Base-by-base conservation (phyloP, 2,113 vertebrate species). In the Cromileptes altivelis region DNA sequence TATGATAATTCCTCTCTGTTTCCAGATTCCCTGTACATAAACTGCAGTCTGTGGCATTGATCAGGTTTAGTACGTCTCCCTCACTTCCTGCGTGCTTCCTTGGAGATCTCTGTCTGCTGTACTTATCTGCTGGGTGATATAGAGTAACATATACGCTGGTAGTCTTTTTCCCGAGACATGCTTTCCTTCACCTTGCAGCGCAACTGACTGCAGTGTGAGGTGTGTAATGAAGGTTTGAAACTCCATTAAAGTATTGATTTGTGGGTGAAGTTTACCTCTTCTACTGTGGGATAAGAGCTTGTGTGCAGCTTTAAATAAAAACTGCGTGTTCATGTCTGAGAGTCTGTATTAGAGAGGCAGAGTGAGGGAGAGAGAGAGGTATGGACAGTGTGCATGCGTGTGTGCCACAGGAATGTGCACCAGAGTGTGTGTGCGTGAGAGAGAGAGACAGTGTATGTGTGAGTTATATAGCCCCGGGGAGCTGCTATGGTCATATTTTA, bases 401-500 rank as follows among this genome's bases (percentile, higher is more conserved):
- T 88, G 85, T 75, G 80, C 86, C 77, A 78, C 77, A 89, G 92
- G 89, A 93, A 88, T 91, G 75, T 79, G 55, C 75, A 75, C 70
- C 81, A 73, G 11, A 64, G 69, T 71, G 85, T 74, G 78, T 85
- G 79, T 69, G 62, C 11, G 78, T 68, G 80, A 33, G 85, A 58
- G 72, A 75, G 62, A 6, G 88, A 83, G 88, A 87, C 70, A 76
- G 69, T 80, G 76, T 77, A 84, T 82, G 81, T 87, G 88, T 71
- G 82, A 82, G 88, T 91, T 92, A 92, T 84, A 89, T 60, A 49
- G 78, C 91, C 91, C 90, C 4, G 6, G 93, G 91, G 94, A 93
- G 90, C 89, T 81, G 84, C 91, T 93, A 91, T 89, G 92, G 91
- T 91, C 93, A 93, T 93, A 92, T 93, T 93, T 94, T 94, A 94